These are phyloP conservation scores for Ichneumon xanthorius DNA, from an alignment of 2,888 invertebrate genomes.

Conservation along the genomic window DNA sequence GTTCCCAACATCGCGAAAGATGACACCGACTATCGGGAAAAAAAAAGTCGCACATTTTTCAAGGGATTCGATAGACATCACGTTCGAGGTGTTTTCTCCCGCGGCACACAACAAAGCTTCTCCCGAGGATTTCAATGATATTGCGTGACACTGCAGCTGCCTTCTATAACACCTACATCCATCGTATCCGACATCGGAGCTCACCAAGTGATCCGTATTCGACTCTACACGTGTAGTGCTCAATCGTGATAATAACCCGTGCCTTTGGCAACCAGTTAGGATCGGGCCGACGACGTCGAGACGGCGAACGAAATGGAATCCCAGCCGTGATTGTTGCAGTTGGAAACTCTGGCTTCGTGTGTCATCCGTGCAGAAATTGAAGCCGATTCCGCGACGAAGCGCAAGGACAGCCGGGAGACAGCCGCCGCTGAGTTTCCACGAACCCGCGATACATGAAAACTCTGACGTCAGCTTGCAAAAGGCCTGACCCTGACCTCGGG, in stretches of 20 bases:
- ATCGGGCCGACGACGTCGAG: not conserved
- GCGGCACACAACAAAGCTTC: not conserved
- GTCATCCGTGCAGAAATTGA: slow-evolving; percentile 8
- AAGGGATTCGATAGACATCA: not conserved
- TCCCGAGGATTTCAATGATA: not conserved
- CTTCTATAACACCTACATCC: not conserved
- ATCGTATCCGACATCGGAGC: slow-evolving; percentile 14
- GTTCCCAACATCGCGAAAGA: not conserved
- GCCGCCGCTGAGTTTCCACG: not conserved
- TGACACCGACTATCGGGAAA: not conserved
- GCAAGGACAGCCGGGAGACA: no score
- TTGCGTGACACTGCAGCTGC: not conserved
- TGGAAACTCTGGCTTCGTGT: not conserved
- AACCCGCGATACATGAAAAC: slow-evolving; percentile 38
- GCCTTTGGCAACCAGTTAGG: not conserved
- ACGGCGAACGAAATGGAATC: not conserved
- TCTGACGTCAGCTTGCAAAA: slow-evolving; percentile 56
- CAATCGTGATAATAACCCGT: slow-evolving; percentile 14
- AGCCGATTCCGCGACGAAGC: not conserved
- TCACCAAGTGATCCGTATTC: slow-evolving; percentile 17
- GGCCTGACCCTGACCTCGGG: slow-evolving; percentile 63
- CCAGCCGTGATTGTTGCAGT: not conserved
- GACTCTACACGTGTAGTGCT: not conserved
- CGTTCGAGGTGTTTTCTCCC: not conserved
- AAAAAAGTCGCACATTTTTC: not conserved